Evolutionary conservation across 2,797 vertebrate genomes (phyloP), one percentile per base, ranked within the genome.

Genomic region (Lutjanus argentimaculatus): DNA sequence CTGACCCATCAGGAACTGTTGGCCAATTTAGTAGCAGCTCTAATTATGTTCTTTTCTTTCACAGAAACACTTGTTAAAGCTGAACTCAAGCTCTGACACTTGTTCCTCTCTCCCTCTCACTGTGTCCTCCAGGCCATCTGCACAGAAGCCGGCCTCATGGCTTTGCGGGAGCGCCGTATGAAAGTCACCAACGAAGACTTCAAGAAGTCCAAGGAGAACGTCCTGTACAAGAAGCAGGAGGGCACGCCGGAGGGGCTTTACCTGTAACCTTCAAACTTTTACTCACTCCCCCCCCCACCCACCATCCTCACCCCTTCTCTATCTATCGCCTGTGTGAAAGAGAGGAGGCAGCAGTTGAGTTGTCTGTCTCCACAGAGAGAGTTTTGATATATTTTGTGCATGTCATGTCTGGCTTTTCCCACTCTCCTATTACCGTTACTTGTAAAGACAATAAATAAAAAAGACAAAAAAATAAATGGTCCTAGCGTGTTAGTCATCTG

Each of bases 141-240:
- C 80, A 99, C 99, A 68, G 99, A 99, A 91, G 99, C 98, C 11
- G 99, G 98, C 53, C 88, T 99, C 80, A 99, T 99, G 99, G 99
- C 98, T 51, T 80, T 99, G 82, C 92, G 98, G 61, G 99, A 99
- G 85, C 95, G 98, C 14, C 95, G 99, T 17, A 99, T 99, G 99
- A 99, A 99, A 95, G 97, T 99, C 75, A 99, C 99, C 80, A 99
- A 99, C 15, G 99, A 99, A 94, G 99, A 99, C 91, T 99, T 99
- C 95, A 99, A 99, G 76, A 99, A 99, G 91, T 99, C 98, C 5
- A 99, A 99, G 94, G 99, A 99, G 79, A 99, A 99, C 0, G 97
- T 99, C 84, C 96, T 99, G 66, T 99, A 99, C 86, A 99, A 99
- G 93, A 99, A 99, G 89, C 99, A 99, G 86, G 98, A 99, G 92